phyloP scores from a whole-genome alignment of 2,797 vertebrate genomes.

The Anguilla pacifica region DNA sequence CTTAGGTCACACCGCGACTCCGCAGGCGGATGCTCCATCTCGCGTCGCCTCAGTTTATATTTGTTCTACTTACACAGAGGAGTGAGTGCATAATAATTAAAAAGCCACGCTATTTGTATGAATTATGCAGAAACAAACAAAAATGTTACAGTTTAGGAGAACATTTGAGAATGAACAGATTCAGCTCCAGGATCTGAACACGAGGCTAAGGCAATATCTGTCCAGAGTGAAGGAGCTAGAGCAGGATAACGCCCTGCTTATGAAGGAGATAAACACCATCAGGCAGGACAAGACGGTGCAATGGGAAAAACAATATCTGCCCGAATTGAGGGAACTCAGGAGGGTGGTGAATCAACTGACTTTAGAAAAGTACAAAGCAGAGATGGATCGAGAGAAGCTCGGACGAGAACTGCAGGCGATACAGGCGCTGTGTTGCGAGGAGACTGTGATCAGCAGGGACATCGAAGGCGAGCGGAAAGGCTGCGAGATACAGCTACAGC shows the following conservation, averaged over 20 bases:
- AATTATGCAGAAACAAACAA: slow-evolving; percentile 35
- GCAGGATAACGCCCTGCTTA: slow-evolving; percentile 81
- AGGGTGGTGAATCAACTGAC: slow-evolving; percentile 78
- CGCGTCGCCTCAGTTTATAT: slow-evolving; percentile 20
- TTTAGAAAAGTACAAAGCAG: slow-evolving; percentile 78
- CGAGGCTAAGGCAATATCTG: slow-evolving; percentile 83
- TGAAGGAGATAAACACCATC: slow-evolving; percentile 74
- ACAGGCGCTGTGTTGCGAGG: slow-evolving; percentile 72
- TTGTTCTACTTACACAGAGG: slow-evolving; percentile 25
- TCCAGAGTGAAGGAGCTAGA: slow-evolving; percentile 85
- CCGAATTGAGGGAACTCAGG: slow-evolving; percentile 79
- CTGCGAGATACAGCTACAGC: slow-evolving; percentile 74
- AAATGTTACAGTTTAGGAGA: slow-evolving; percentile 79
- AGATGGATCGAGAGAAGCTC: slow-evolving; percentile 83
- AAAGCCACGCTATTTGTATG: neutral
- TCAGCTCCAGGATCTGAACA: slow-evolving; percentile 88
- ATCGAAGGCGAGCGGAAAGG: slow-evolving; percentile 78
- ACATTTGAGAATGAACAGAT: slow-evolving; percentile 81
- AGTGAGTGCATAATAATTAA: neutral
- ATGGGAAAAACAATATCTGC: slow-evolving; percentile 59
- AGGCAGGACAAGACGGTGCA: slow-evolving; percentile 54
- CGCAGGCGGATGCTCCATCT: slow-evolving; percentile 38
- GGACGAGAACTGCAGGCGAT: slow-evolving; percentile 78
- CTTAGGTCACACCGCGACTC: slow-evolving; percentile 52
- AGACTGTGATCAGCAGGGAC: slow-evolving; percentile 70